Conservation (phyloP, 2,888 invertebrate species). For the Calameuta idolon region DNA sequence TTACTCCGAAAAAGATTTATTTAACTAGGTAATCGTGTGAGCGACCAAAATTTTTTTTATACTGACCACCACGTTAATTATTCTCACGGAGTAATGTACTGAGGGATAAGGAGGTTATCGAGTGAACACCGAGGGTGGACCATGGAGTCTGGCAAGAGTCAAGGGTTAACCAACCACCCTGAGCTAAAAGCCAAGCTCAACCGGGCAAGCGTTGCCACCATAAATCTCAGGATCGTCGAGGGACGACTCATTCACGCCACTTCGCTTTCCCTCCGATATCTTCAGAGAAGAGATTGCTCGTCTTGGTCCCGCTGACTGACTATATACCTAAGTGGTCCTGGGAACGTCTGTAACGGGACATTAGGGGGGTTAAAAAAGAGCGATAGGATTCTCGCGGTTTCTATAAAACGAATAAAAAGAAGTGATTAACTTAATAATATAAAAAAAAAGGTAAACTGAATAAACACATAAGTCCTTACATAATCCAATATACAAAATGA, state of each 20-base stretch:
- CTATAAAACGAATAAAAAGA: background rate
- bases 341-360: background rate
- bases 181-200: constrained; percentile 41
- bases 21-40: background rate
- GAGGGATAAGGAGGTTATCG: background rate
- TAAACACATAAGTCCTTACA: background rate
- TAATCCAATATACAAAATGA: background rate
- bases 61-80: background rate
- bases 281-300: constrained; percentile 22
- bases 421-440: background rate
- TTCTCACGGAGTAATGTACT: background rate
- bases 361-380: background rate
- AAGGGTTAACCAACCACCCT: constrained; percentile 58
- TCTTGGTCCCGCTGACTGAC: constrained; percentile 2
- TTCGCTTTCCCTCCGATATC: constrained; percentile 59
- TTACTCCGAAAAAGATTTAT: background rate
- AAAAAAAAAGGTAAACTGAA: background rate
- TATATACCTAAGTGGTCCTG: background rate
- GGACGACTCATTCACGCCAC: constrained; percentile 66
- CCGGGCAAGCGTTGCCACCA: constrained; percentile 50
- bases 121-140: constrained; percentile 41
- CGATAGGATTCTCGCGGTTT: background rate
- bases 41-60: background rate
- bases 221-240: constrained; percentile 66
- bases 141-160: constrained; percentile 51